A percentile compares a stretch with the other conserved stretches of the same genome.
phyloP scores from a whole-genome alignment of 2,888 invertebrate species.

The Ischnura elegans region DNA sequence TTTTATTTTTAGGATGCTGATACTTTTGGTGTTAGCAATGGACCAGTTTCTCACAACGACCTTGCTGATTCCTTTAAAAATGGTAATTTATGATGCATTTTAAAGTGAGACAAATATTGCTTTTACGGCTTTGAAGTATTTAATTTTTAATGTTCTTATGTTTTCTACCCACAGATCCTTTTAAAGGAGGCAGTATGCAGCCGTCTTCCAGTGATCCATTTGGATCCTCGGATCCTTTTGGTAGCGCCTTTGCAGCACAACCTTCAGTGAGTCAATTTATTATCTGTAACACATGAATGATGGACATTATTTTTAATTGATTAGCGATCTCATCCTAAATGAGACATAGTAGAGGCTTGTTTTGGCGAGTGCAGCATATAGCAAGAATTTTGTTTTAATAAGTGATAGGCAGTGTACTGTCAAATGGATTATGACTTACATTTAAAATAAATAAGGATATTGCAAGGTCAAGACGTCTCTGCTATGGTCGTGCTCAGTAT shows the following conservation, averaged over 20 bases:
- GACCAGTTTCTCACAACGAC: constrained; percentile 42
- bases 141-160: too few species aligned
- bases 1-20: constrained; percentile 48
- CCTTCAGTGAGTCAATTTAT: constrained; percentile 70
- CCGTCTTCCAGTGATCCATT: constrained; percentile 81
- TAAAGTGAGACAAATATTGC: not conserved
- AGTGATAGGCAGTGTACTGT: too few species aligned
- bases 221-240: constrained; percentile 78
- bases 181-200: constrained; percentile 74
- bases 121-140: not conserved
- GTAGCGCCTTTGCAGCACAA: constrained; percentile 76
- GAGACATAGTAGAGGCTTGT: too few species aligned
- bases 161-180: constrained; percentile 75
- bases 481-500: too few species aligned
- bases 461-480: too few species aligned
- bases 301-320: too few species aligned
- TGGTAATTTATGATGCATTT: constrained; percentile 74
- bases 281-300: too few species aligned
- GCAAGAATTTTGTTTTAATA: too few species aligned
- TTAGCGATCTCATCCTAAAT: too few species aligned
- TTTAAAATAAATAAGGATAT: too few species aligned
- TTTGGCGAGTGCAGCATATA: too few species aligned
- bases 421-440: too few species aligned
- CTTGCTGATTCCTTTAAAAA: constrained; percentile 76
- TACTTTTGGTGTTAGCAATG: constrained; percentile 57